phyloP scores from a whole-genome alignment of 2,888 invertebrate species.

The Drosophila cognata region DNA sequence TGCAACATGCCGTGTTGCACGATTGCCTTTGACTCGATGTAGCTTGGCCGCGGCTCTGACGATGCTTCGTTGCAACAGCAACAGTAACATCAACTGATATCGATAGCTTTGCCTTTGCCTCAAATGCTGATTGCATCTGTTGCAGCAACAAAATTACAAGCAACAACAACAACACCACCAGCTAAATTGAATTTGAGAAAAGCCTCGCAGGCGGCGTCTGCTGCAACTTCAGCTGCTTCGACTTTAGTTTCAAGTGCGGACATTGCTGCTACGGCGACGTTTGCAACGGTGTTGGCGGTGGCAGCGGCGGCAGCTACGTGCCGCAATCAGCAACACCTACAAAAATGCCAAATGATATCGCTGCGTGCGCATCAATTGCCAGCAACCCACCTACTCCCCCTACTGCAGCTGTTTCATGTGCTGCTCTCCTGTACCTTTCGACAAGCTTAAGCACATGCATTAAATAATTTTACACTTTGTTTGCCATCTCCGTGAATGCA shows the following conservation, averaged over 20 bases:
- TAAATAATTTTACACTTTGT: constrained; percentile 82
- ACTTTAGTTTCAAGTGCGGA: constrained; percentile 64
- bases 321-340: constrained; percentile 79
- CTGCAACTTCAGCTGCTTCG: constrained; percentile 34
- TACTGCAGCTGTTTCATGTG: background rate
- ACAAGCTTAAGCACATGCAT: constrained; percentile 70
- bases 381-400: constrained; percentile 57
- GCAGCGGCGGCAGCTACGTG: constrained; percentile 64
- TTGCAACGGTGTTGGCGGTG: constrained; percentile 6
- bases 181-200: constrained; percentile 77
- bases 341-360: constrained; percentile 78
- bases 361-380: constrained; percentile 75
- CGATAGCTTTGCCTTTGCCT: constrained; percentile 77
- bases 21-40: constrained; percentile 76
- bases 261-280: constrained; percentile 10
- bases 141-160: constrained; percentile 78
- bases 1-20: constrained; percentile 81
- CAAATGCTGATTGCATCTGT: constrained; percentile 79
- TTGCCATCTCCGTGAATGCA: constrained; percentile 63
- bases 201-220: constrained; percentile 42
- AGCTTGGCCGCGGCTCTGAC: constrained; percentile 36
- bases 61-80: constrained; percentile 44
- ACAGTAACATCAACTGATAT: constrained; percentile 72
- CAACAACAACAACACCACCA: constrained; percentile 57
- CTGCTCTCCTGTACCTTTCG: constrained; percentile 9